Evolutionary conservation across 1,140 invertebrate species (phyloP).

Genomic region (Drosophila cardini): DNA sequence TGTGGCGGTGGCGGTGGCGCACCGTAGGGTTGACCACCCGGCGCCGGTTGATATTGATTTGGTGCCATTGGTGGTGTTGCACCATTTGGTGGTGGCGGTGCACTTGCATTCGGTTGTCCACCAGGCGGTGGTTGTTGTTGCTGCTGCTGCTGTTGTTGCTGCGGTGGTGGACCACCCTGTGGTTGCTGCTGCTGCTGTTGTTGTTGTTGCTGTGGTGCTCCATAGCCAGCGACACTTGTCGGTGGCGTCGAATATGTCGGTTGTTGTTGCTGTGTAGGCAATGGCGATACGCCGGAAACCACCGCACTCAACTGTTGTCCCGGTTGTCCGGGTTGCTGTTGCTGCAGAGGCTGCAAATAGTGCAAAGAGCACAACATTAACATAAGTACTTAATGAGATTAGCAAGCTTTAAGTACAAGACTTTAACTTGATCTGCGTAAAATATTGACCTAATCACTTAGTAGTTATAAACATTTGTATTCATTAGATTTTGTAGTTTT

Average conservation of each 20-base stretch:
- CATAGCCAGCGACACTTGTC: constrained; percentile 61
- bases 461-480: too few species aligned
- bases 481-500: too few species aligned
- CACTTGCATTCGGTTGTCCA: constrained; percentile 63
- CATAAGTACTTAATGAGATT: too few species aligned
- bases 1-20: constrained; percentile 76
- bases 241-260: constrained; percentile 80
- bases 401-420: too few species aligned
- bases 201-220: constrained; percentile 52
- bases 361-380: not conserved
- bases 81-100: constrained; percentile 69
- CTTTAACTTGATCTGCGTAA: too few species aligned
- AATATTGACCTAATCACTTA: too few species aligned
- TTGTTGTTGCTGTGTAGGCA: constrained; percentile 73
- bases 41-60: constrained; percentile 82
- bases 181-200: constrained; percentile 59
- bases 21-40: constrained; percentile 75
- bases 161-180: constrained; percentile 57
- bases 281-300: constrained; percentile 67
- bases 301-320: constrained; percentile 52
- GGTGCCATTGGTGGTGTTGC: constrained; percentile 74
- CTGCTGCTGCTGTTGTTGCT: constrained; percentile 49
- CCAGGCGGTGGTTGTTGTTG: constrained; percentile 52
- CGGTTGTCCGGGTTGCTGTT: constrained; percentile 67
- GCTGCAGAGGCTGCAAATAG: constrained; percentile 60